Percentiles rank a stretch among this genome's conserved stretches.
phyloP scores from a whole-genome alignment of 2,797 vertebrate species.

The Cryptoblepharus egeriae region DNA sequence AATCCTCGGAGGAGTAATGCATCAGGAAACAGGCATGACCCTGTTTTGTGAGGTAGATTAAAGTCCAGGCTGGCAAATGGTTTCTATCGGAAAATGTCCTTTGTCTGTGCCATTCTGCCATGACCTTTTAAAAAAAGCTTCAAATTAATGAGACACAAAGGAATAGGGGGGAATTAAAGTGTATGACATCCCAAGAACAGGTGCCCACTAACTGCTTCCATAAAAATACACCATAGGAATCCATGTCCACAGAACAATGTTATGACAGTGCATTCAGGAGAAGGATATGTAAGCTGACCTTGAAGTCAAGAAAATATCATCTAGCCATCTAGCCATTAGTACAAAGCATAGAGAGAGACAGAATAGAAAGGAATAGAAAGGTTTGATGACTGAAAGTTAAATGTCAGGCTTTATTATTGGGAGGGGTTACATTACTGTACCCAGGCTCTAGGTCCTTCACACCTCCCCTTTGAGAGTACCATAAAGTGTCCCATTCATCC shows the following conservation, averaged over 20 bases:
- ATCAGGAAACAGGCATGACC: neutral
- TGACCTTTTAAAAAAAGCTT: neutral
- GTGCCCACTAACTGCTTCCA: neutral
- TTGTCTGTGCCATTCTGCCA: neutral
- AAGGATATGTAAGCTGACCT: slow-evolving; percentile 40
- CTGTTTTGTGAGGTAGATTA: neutral
- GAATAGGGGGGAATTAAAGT: neutral
- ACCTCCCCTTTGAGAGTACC: neutral
- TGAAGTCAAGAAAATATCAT: slow-evolving; percentile 48
- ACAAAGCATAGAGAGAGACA: neutral
- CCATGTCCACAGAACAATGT: neutral
- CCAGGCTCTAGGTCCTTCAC: slow-evolving; percentile 19
- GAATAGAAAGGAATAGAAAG: slow-evolving; percentile 27
- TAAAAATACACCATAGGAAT: slow-evolving; percentile 33
- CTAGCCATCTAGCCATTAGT: neutral
- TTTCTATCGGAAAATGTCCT: neutral
- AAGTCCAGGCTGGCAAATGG: neutral
- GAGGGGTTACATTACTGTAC: neutral
- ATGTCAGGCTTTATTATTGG: slow-evolving; percentile 25
- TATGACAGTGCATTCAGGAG: neutral
- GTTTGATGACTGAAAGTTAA: slow-evolving; percentile 23
- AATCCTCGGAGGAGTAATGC: neutral
- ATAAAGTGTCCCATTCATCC: neutral
- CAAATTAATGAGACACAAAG: slow-evolving; percentile 35
- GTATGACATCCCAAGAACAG: neutral